Percentiles rank a stretch among this genome's conserved stretches.
These are phyloP conservation scores for Dipus sagitta DNA, from an alignment of 2,797 vertebrate species.

Conservation along the genomic window DNA sequence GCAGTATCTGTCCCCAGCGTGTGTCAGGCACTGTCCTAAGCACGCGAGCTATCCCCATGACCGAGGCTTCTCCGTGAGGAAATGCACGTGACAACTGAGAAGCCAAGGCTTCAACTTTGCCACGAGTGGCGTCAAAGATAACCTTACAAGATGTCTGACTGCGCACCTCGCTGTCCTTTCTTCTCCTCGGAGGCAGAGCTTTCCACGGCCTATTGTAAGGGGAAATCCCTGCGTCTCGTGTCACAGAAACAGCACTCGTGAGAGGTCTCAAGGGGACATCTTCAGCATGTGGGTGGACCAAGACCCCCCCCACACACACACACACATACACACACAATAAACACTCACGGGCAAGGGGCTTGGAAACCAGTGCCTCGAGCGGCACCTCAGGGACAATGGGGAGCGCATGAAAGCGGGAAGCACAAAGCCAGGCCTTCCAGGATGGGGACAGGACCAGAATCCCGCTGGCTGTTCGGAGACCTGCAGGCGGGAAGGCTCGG, in stretches of 20 bases:
- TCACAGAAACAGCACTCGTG: neutral
- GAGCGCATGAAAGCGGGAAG: neutral
- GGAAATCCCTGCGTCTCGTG: neutral
- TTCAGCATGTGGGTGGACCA: neutral
- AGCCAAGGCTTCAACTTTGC: constrained; percentile 8
- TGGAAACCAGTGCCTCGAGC: neutral
- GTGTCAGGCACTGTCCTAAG: neutral
- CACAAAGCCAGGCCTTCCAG: neutral
- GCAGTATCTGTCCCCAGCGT: fast-evolving
- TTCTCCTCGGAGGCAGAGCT: neutral
- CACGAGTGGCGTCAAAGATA: neutral
- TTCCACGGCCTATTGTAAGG: fast-evolving
- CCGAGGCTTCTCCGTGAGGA: neutral
- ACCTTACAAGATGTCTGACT: neutral
- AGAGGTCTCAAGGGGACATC: neutral
- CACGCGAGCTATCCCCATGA: fast-evolving
- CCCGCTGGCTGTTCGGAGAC: neutral
- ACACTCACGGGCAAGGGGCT: neutral
- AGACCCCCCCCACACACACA: too few species aligned
- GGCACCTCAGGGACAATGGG: neutral
- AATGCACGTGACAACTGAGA: neutral
- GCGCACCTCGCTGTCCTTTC: neutral
- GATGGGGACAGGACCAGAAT: neutral
- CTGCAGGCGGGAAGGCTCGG: neutral
- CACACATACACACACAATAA: neutral